phyloP scores from a whole-genome alignment of 2,113 vertebrate species.

The Austrofundulus limnaeus region DNA sequence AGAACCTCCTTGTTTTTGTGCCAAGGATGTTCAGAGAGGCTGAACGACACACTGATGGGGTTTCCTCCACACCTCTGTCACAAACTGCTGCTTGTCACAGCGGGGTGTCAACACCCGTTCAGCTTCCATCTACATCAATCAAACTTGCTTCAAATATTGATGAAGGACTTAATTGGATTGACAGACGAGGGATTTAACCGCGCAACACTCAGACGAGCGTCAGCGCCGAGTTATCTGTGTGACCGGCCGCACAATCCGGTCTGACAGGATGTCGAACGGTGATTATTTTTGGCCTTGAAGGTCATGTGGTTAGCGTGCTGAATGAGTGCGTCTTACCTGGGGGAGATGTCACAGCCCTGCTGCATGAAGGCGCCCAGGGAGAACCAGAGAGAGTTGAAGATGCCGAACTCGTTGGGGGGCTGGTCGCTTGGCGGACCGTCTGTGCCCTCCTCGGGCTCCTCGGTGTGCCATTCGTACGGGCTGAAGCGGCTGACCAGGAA shows the following conservation, averaged over 20 bases:
- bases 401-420: constrained; percentile 98
- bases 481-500: constrained; percentile 99
- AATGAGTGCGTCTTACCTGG: constrained; percentile 82
- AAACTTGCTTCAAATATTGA: constrained; percentile 30
- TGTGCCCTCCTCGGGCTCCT: constrained; percentile 96
- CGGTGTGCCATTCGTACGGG: constrained; percentile 98
- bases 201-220: constrained; percentile 1
- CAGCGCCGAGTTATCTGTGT: not conserved
- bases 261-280: constrained; percentile 13
- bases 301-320: not conserved
- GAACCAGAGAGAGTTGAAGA: constrained; percentile 99
- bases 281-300: constrained; percentile 22
- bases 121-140: constrained; percentile 34
- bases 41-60: constrained; percentile 8
- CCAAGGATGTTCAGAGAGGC: constrained; percentile 1
- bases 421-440: constrained; percentile 95
- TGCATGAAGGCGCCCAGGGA: constrained; percentile 99
- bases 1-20: not conserved
- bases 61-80: not conserved
- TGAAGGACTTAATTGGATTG: constrained; percentile 22
- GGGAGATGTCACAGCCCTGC: constrained; percentile 98
- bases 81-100: constrained; percentile 13
- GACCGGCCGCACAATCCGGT: constrained; percentile 5
- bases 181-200: constrained; percentile 24
- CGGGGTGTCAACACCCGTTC: constrained; percentile 7